phyloP scores from a whole-genome alignment of 1,140 invertebrate genomes.

The Globodera rostochiensis region DNA sequence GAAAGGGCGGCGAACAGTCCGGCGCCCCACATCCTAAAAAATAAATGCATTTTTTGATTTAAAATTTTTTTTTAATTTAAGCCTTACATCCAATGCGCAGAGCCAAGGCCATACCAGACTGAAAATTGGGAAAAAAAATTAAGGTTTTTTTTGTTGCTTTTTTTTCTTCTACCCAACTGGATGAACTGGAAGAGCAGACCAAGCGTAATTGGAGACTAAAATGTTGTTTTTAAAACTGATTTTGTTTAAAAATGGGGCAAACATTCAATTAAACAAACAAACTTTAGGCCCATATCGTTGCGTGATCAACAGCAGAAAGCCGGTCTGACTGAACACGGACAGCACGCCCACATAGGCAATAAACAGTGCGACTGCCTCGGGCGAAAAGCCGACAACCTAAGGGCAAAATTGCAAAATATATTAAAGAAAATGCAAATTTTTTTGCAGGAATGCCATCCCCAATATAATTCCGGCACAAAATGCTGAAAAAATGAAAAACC shows the following conservation, averaged over 20 bases:
- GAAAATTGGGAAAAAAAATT: neutral
- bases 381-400: slow-evolving; percentile 89
- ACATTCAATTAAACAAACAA: slow-evolving; percentile 55
- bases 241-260: neutral
- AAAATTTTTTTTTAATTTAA: neutral
- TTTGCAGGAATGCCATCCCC: too few species aligned
- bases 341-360: slow-evolving; percentile 94
- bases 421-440: slow-evolving; percentile 30
- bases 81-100: slow-evolving; percentile 69
- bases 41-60: slow-evolving; percentile 42
- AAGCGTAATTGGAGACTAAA: slow-evolving; percentile 92
- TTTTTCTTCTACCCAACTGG: slow-evolving; percentile 87
- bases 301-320: slow-evolving; percentile 84
- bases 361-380: slow-evolving; percentile 91
- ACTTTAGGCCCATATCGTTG: slow-evolving; percentile 89
- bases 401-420: slow-evolving; percentile 40
- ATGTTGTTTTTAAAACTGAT: slow-evolving; percentile 80
- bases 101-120: slow-evolving; percentile 91
- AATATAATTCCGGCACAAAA: too few species aligned
- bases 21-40: slow-evolving; percentile 97
- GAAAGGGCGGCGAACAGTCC: slow-evolving; percentile 91
- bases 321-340: slow-evolving; percentile 87
- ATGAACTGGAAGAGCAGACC: slow-evolving; percentile 94
- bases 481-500: neutral
- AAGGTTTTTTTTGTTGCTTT: slow-evolving; percentile 64